phyloP scores from a whole-genome alignment of 1,140 invertebrate species.

The Cotesia chilonis region DNA sequence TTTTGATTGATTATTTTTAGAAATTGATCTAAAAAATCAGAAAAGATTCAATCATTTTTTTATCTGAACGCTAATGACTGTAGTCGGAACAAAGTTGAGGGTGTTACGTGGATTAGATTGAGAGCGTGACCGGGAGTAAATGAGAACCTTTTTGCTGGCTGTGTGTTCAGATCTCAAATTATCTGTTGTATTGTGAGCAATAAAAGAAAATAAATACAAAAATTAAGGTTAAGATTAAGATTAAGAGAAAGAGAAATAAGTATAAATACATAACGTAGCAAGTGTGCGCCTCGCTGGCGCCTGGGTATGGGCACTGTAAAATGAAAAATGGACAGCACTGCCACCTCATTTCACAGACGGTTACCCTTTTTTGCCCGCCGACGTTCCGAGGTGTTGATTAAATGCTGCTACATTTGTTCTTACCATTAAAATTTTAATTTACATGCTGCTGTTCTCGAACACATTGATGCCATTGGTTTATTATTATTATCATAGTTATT shows the following conservation, averaged over 20 bases:
- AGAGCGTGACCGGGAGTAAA: constrained; percentile 15
- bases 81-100: constrained; percentile 3
- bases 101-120: background rate
- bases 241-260: background rate
- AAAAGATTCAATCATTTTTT: too few relatives aligned
- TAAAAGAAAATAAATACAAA: constrained; percentile 16
- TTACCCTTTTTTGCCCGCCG: background rate
- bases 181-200: constrained; percentile 17
- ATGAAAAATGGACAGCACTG: constrained; percentile 60
- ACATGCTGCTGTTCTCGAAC: too few relatives aligned
- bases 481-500: too few relatives aligned
- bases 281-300: constrained; percentile 58
- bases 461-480: too few relatives aligned
- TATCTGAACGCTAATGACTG: constrained; percentile 30
- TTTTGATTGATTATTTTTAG: too few relatives aligned
- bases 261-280: constrained; percentile 37
- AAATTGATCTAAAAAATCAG: too few relatives aligned
- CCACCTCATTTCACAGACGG: constrained; percentile 41
- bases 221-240: background rate
- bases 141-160: constrained; percentile 24
- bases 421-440: too few relatives aligned
- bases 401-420: background rate
- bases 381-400: constrained; percentile 1
- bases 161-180: background rate
- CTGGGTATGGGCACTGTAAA: constrained; percentile 45